phyloP scores from a whole-genome alignment of 2,113 vertebrate species.

The Leptodactylus fuscus region DNA sequence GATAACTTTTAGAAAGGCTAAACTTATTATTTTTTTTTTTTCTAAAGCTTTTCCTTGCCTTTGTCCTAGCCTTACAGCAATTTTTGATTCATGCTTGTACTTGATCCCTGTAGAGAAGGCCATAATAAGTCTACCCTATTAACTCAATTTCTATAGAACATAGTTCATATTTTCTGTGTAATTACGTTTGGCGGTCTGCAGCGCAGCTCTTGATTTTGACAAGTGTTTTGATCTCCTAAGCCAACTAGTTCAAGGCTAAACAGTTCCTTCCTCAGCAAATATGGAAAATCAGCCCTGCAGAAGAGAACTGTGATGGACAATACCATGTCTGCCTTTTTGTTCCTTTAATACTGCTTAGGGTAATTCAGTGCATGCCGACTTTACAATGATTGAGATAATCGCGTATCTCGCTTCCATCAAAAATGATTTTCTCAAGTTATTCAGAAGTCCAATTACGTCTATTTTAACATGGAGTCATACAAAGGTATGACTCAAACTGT shows the following conservation, averaged over 20 bases:
- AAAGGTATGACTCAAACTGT: neutral
- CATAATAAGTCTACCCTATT: neutral
- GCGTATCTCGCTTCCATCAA: neutral
- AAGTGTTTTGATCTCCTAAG: constrained; percentile 36
- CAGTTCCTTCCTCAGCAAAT: neutral
- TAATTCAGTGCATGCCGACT: constrained; percentile 26
- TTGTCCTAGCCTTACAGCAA: neutral
- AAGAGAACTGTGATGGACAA: neutral
- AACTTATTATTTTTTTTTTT: too few species aligned
- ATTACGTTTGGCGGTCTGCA: neutral
- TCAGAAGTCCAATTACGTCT: neutral
- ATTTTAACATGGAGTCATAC: neutral
- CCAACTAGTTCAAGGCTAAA: neutral
- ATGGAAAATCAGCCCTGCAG: neutral
- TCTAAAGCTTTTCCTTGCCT: neutral
- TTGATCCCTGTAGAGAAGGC: neutral
- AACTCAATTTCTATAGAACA: neutral
- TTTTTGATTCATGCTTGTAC: neutral
- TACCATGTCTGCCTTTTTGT: constrained; percentile 14
- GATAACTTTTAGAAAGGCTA: neutral
- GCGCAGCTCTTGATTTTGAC: constrained; percentile 17
- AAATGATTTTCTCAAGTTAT: constrained; percentile 1
- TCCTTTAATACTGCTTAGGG: neutral
- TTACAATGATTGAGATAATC: constrained; percentile 33
- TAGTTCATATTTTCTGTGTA: constrained; percentile 3